Evolutionary conservation across 2,113 vertebrate species (phyloP).

Genomic region (Gallinago undulata): DNA sequence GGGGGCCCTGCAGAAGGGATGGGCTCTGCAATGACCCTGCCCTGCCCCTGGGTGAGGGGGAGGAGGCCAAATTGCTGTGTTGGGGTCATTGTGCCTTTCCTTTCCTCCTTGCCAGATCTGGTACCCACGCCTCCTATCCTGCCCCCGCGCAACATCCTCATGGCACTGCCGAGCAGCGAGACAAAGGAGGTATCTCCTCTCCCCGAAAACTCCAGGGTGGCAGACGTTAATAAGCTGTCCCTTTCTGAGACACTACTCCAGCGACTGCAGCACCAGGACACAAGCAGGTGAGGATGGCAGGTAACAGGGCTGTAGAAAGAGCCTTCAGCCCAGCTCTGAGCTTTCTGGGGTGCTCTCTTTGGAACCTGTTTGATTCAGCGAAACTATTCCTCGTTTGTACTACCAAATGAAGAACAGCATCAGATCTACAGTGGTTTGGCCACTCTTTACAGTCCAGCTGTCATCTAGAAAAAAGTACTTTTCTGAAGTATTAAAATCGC

Average conservation of each 20-base stretch:
- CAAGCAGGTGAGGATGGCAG: conserved; percentile 77
- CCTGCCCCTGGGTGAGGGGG: neutral
- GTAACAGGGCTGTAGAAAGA: neutral
- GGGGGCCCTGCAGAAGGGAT: neutral
- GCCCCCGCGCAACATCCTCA: conserved; percentile 85
- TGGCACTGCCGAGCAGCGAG: conserved; percentile 58
- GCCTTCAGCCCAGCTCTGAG: neutral
- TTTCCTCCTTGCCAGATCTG: conserved; percentile 74
- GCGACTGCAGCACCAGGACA: conserved; percentile 85
- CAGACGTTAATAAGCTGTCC: conserved; percentile 72
- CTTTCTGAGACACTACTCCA: conserved; percentile 83
- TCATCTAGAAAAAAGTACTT: neutral
- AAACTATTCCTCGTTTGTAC: neutral
- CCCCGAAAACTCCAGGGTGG: conserved; percentile 34
- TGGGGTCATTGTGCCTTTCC: neutral
- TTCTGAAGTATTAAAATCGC: neutral
- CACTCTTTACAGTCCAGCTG: neutral
- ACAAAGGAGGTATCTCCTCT: conserved; percentile 71
- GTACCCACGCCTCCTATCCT: conserved; percentile 82
- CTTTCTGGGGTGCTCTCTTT: neutral
- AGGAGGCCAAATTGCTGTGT: rapidly evolving
- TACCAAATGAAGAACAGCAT: neutral
- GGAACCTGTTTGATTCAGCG: neutral
- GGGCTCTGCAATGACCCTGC: neutral
- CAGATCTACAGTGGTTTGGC: neutral